phyloP scores from a whole-genome alignment of 2,113 vertebrate species.

The Ictidomys tridecemlineatus region DNA sequence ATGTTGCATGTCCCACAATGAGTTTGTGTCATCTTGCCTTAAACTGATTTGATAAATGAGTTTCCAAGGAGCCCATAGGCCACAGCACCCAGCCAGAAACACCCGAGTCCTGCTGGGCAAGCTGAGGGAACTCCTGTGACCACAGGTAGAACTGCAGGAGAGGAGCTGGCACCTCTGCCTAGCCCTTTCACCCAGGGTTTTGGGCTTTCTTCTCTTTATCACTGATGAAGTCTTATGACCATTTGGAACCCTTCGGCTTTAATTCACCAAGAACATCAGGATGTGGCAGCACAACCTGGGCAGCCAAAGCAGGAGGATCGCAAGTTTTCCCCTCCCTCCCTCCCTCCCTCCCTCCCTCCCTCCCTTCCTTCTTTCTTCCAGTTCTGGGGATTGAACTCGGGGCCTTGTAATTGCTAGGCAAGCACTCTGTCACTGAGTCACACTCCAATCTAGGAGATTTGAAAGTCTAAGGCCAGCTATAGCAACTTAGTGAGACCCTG shows the following conservation, averaged over 20 bases:
- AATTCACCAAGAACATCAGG: neutral
- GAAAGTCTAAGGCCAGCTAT: too few relatives aligned
- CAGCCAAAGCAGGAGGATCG: too few relatives aligned
- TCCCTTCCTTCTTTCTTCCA: too few relatives aligned
- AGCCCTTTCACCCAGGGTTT: rapidly evolving
- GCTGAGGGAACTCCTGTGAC: neutral
- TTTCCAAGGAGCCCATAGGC: neutral
- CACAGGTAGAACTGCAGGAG: neutral
- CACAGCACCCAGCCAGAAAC: neutral
- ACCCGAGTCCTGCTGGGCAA: neutral
- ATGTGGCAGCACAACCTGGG: neutral
- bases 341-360: too few relatives aligned
- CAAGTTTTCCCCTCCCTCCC: too few relatives aligned
- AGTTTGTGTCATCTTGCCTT: neutral
- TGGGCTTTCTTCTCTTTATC: too few relatives aligned
- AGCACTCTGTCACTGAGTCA: too few relatives aligned
- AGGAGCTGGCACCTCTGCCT: neutral
- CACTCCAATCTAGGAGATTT: too few relatives aligned
- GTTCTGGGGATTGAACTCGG: too few relatives aligned
- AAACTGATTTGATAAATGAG: neutral
- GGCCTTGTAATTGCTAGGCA: too few relatives aligned
- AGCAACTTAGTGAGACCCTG: neutral
- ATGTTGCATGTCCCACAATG: neutral
- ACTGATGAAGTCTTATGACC: rapidly evolving
- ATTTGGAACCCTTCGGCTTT: neutral